A percentile compares a stretch with the other conserved stretches of the same genome.
phyloP scores from a whole-genome alignment of 2,113 vertebrate genomes.

The Coptodon bakossiorum region DNA sequence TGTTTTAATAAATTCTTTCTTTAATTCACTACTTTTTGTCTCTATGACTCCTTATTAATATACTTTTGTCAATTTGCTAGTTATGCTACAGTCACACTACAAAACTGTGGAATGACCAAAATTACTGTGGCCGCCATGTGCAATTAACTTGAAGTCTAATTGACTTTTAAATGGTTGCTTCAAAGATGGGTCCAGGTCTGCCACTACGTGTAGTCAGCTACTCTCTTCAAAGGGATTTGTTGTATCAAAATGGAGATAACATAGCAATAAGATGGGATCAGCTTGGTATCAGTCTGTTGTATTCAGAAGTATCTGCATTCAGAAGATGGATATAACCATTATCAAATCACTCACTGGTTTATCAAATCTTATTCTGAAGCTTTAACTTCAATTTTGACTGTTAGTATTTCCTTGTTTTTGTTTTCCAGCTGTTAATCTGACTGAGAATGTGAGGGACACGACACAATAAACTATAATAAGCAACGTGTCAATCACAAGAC shows the following conservation, averaged over 20 bases:
- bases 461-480: neutral
- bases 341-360: neutral
- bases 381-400: neutral
- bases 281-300: neutral
- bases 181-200: fast-evolving
- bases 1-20: neutral
- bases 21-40: fast-evolving
- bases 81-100: neutral
- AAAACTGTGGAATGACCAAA: neutral
- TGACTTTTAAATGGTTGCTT: neutral
- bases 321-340: neutral
- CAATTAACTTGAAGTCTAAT: neutral
- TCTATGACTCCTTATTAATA: neutral
- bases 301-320: neutral
- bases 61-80: neutral
- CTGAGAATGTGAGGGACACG: neutral
- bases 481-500: fast-evolving
- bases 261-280: neutral
- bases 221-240: neutral
- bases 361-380: neutral
- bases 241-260: neutral
- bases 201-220: fast-evolving
- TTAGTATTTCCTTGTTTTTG: neutral
- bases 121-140: fast-evolving
- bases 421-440: neutral